Conservation (phyloP, 2,113 vertebrate species). For the Rissa tridactyla region DNA sequence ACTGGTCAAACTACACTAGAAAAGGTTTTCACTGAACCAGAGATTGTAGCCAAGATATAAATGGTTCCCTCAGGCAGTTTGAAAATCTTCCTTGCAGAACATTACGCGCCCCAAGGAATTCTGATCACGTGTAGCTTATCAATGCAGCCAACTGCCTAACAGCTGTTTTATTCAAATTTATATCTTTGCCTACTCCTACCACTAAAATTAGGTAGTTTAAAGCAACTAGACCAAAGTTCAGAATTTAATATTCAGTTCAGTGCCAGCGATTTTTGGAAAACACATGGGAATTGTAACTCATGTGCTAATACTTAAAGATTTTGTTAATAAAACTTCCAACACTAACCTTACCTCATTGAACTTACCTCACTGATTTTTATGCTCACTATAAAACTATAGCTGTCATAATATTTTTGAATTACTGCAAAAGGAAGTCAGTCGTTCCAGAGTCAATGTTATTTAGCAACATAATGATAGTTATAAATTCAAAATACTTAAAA, state of each 20-base stretch:
- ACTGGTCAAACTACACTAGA: neutral
- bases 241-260: slow-evolving; percentile 64
- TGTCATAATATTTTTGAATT: slow-evolving; percentile 79
- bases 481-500: slow-evolving; percentile 78
- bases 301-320: slow-evolving; percentile 74
- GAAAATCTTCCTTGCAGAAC: neutral
- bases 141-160: slow-evolving; percentile 54
- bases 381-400: slow-evolving; percentile 75
- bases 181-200: slow-evolving; percentile 57
- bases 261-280: slow-evolving; percentile 73
- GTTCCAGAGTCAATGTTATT: slow-evolving; percentile 77
- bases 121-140: slow-evolving; percentile 1
- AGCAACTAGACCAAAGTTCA: slow-evolving; percentile 68
- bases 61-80: neutral
- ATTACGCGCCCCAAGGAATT: slow-evolving; percentile 18
- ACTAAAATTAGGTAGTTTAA: slow-evolving; percentile 71
- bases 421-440: slow-evolving; percentile 74
- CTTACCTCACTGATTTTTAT: slow-evolving; percentile 79
- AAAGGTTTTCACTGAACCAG: neutral
- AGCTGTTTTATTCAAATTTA: slow-evolving; percentile 59
- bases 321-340: slow-evolving; percentile 80
- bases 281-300: slow-evolving; percentile 73
- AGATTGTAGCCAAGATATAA: neutral
- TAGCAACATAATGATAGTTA: slow-evolving; percentile 74
- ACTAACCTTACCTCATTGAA: slow-evolving; percentile 79